Percentiles rank a stretch among this genome's conserved stretches.
Evolutionary conservation across 2,888 invertebrate genomes (phyloP).

Genomic region (Calameuta filiformis): DNA sequence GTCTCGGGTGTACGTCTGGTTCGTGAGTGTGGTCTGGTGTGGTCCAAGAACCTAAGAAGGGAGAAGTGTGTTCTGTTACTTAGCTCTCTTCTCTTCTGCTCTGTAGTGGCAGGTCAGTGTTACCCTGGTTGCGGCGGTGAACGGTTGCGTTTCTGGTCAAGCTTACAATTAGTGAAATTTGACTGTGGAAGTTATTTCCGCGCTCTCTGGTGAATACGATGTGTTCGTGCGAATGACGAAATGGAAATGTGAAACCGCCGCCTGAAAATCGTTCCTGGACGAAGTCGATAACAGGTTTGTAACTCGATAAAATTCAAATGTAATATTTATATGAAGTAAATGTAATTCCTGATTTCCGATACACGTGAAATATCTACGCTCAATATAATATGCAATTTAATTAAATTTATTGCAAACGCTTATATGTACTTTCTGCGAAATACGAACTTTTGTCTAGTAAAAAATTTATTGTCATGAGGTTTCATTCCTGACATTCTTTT

Average conservation of each 20-base stretch:
- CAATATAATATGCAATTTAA: background rate
- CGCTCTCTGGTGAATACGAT: background rate
- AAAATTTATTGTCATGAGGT: background rate
- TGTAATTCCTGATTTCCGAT: background rate
- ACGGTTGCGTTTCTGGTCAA: constrained; percentile 25
- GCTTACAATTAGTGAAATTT: background rate
- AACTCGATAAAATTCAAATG: background rate
- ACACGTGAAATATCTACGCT: background rate
- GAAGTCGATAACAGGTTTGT: background rate
- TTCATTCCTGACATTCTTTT: background rate
- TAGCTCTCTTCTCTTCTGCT: constrained; percentile 28
- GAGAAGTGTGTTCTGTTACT: constrained; percentile 42
- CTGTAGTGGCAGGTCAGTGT: constrained; percentile 59
- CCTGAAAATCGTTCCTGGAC: background rate
- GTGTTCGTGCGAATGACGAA: background rate
- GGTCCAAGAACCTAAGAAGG: constrained; percentile 11
- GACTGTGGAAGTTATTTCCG: background rate
- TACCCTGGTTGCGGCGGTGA: constrained; percentile 46
- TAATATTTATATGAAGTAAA: background rate
- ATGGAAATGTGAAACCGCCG: background rate
- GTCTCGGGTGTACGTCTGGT: background rate
- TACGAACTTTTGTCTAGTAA: background rate
- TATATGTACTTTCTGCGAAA: background rate
- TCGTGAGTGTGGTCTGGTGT: background rate
- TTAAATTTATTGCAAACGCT: too few species aligned